These are phyloP conservation scores for Lasioglossum baleicum DNA, from an alignment of 1,140 invertebrate species.

Conservation along the genomic window DNA sequence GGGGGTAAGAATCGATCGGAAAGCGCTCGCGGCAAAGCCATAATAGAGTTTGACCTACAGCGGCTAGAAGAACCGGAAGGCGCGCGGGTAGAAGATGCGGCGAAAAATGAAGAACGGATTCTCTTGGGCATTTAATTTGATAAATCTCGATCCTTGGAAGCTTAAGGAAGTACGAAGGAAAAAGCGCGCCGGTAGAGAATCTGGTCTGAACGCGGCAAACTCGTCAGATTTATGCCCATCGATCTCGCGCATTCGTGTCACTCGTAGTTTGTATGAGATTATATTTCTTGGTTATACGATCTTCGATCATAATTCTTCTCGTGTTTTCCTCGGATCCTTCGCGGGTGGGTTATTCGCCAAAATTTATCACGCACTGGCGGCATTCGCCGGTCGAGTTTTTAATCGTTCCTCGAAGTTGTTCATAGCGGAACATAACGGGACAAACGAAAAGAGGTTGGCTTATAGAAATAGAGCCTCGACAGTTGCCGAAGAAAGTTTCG, in stretches of 20 bases:
- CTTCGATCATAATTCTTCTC: slow-evolving; percentile 18
- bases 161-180: background rate
- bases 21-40: background rate
- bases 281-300: slow-evolving; percentile 18
- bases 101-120: background rate
- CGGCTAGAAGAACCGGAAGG: background rate
- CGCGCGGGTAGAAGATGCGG: no score
- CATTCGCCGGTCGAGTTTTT: background rate
- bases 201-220: background rate
- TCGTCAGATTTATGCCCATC: background rate
- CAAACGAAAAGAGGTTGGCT: no score
- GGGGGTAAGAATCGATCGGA: slow-evolving; percentile 18
- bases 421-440: no score
- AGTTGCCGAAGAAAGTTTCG: no score
- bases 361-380: background rate
- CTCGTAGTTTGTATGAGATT: slow-evolving; percentile 1
- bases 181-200: slow-evolving; percentile 1
- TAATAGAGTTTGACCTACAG: background rate
- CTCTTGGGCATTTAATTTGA: background rate
- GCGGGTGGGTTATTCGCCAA: background rate
- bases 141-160: background rate
- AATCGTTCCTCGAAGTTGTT: background rate
- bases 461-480: no score
- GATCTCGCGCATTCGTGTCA: slow-evolving; percentile 3
- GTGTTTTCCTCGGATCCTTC: background rate